phyloP scores from a whole-genome alignment of 2,888 invertebrate genomes.

The Synergus laeviventris region DNA sequence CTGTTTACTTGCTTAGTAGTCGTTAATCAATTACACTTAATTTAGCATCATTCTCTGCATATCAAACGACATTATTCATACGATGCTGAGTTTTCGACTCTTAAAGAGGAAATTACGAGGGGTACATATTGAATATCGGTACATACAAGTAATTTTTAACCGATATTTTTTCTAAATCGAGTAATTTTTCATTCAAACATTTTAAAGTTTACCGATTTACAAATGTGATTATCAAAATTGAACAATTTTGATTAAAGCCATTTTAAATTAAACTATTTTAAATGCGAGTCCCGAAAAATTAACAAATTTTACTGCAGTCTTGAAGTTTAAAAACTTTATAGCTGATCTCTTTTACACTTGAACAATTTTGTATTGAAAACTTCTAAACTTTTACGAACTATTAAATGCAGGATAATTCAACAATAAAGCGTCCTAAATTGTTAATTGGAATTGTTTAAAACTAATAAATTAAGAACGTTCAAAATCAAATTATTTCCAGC shows the following conservation, averaged over 20 bases:
- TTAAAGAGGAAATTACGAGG: conserved; percentile 8
- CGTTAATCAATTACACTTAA: conserved; percentile 23
- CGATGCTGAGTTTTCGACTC: conserved; percentile 16
- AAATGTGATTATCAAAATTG: neutral
- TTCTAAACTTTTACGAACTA: neutral
- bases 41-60: conserved; percentile 28
- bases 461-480: neutral
- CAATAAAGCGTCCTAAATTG: neutral
- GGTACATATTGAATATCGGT: neutral
- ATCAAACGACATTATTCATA: conserved; percentile 25
- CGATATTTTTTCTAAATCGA: neutral
- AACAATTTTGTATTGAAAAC: neutral
- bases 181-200: neutral
- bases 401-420: neutral
- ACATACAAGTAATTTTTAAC: neutral
- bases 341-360: neutral
- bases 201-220: neutral
- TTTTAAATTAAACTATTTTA: neutral
- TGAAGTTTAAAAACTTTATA: neutral
- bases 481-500: neutral
- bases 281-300: neutral
- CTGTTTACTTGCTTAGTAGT: conserved; percentile 36
- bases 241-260: neutral
- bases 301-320: neutral
- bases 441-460: neutral